A percentile compares a stretch with the other conserved stretches of the same genome.
phyloP scores from a whole-genome alignment of 2,113 vertebrate species.

The cat (Felis catus) region F.catus_Fca126_mat1.0 CM031416.1:40539001-40539500 shows the following conservation, averaged over 20 bases:
- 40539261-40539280: not conserved
- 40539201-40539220: not conserved
- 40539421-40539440: not conserved
- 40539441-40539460: not conserved
- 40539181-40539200: not conserved
- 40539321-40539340: not conserved
- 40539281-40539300: not conserved
- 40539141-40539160: not conserved
- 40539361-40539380: not conserved
- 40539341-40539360: not conserved
- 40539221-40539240: not conserved
- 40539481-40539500: not conserved
- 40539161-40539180: not conserved
- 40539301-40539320: conserved; percentile 8
- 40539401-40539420: not conserved
- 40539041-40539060: not conserved
- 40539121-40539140: not conserved
- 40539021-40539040: not conserved
- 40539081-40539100: not conserved
- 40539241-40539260: not conserved
- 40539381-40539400: not conserved
- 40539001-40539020: not conserved
- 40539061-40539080: not conserved
- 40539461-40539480: not conserved
- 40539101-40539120: not conserved